phyloP scores from a whole-genome alignment of 2,888 invertebrate genomes.

The Meliscaeva auricollis region DNA sequence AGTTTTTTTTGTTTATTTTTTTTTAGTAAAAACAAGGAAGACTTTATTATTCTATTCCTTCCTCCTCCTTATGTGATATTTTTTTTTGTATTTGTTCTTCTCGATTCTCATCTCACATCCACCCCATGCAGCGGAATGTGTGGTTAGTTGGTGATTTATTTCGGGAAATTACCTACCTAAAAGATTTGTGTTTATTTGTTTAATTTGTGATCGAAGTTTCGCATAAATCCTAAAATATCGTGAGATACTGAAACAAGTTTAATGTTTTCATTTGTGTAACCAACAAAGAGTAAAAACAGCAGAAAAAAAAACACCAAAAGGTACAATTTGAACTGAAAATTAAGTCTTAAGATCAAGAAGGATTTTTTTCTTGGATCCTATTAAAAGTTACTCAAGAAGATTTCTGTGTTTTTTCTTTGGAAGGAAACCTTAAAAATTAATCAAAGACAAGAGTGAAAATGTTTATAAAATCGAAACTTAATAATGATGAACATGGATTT shows the following conservation, averaged over 20 bases:
- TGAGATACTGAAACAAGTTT: neutral
- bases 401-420: conserved; percentile 20
- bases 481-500: neutral
- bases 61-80: conserved; percentile 40
- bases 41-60: conserved; percentile 32
- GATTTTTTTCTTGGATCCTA: too few species aligned
- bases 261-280: too few species aligned
- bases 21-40: conserved; percentile 32
- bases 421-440: neutral
- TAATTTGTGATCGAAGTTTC: conserved; percentile 22
- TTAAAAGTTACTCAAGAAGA: neutral
- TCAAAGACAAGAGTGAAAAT: neutral
- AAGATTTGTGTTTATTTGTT: conserved; percentile 63
- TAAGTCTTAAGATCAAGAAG: too few species aligned
- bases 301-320: neutral
- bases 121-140: conserved; percentile 70
- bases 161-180: conserved; percentile 57
- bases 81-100: conserved; percentile 10
- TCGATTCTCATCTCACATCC: conserved; percentile 12
- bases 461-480: neutral
- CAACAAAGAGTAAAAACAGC: too few species aligned
- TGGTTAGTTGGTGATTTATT: conserved; percentile 61
- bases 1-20: neutral
- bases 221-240: neutral
- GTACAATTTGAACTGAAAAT: neutral